A percentile compares a stretch with the other conserved stretches of the same genome.
Evolutionary conservation across 2,888 invertebrate species (phyloP).

Genomic region (Empis livida): DNA sequence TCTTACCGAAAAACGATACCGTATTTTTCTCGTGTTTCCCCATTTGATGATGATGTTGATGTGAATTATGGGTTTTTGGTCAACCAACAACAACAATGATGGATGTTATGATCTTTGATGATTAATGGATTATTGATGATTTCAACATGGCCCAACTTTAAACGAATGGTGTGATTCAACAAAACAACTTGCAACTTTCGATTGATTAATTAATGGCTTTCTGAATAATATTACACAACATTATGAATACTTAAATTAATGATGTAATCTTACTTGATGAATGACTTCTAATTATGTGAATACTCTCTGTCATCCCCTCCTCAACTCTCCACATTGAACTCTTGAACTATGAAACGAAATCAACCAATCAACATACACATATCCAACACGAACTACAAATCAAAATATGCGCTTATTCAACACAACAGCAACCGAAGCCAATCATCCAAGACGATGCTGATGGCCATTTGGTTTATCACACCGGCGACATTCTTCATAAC

Average conservation of each 20-base stretch:
- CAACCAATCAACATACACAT: constrained; percentile 13
- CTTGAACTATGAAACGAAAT: constrained; percentile 6
- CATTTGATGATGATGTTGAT: constrained; percentile 33
- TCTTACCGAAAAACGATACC: constrained; percentile 39
- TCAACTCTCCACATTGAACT: constrained; percentile 7
- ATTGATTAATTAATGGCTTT: too few species aligned
- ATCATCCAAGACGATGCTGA: constrained; percentile 99
- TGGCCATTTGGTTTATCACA: constrained; percentile 99
- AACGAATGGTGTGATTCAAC: background rate
- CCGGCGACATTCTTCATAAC: constrained; percentile 97
- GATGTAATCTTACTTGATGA: background rate
- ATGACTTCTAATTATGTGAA: constrained; percentile 3
- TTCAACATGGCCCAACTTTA: too few species aligned
- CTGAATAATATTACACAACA: constrained; percentile 7
- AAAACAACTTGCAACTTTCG: background rate
- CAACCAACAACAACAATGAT: constrained; percentile 8
- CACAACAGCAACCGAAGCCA: constrained; percentile 41
- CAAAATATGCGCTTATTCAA: constrained; percentile 15
- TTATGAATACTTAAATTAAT: constrained; percentile 3
- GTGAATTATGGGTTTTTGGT: constrained; percentile 6
- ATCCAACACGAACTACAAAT: constrained; percentile 15
- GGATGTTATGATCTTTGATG: constrained; percentile 16
- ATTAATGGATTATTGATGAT: too few species aligned
- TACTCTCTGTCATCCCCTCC: constrained; percentile 2
- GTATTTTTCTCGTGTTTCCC: constrained; percentile 40